phyloP scores from a whole-genome alignment of 2,797 vertebrate species.

The Siniperca scherzeri region DNA sequence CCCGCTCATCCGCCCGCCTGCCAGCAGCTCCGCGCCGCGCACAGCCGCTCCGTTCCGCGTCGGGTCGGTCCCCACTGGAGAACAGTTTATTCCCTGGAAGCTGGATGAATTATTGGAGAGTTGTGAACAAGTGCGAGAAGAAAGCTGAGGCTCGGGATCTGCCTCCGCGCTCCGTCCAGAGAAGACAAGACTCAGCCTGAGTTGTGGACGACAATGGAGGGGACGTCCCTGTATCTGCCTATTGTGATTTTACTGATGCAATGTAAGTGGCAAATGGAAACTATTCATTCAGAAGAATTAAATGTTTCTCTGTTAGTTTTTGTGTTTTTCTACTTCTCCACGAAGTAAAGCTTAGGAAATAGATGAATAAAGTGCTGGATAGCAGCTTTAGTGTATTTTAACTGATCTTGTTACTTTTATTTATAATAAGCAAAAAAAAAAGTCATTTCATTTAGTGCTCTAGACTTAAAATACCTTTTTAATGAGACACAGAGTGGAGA shows the following conservation, averaged over 20 bases:
- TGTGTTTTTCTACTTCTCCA: slow-evolving; percentile 12
- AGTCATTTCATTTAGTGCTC: not conserved
- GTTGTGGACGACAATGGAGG: slow-evolving; percentile 76
- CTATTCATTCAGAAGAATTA: not conserved
- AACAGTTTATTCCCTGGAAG: slow-evolving; percentile 57
- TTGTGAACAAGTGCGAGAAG: slow-evolving; percentile 77
- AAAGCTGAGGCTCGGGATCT: slow-evolving; percentile 66
- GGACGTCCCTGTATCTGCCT: slow-evolving; percentile 71
- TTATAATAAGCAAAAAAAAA: not conserved
- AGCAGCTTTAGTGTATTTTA: slow-evolving; percentile 1
- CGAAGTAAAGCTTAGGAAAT: not conserved
- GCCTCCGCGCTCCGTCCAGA: slow-evolving; percentile 63
- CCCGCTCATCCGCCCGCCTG: slow-evolving; percentile 13
- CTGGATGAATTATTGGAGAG: slow-evolving; percentile 80
- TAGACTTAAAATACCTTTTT: not conserved
- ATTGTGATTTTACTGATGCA: slow-evolving; percentile 76
- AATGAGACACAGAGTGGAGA: not conserved
- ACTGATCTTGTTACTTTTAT: not conserved
- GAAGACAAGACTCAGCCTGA: slow-evolving; percentile 59
- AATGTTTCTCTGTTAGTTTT: not conserved
- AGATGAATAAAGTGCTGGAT: not conserved
- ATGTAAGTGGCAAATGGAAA: slow-evolving; percentile 74
- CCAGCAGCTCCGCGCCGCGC: slow-evolving; percentile 14
- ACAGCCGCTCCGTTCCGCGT: not conserved
- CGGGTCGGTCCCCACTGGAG: slow-evolving; percentile 38